phyloP scores from a whole-genome alignment of 1,140 invertebrate species.

The Pygmarrhopalites habei region DNA sequence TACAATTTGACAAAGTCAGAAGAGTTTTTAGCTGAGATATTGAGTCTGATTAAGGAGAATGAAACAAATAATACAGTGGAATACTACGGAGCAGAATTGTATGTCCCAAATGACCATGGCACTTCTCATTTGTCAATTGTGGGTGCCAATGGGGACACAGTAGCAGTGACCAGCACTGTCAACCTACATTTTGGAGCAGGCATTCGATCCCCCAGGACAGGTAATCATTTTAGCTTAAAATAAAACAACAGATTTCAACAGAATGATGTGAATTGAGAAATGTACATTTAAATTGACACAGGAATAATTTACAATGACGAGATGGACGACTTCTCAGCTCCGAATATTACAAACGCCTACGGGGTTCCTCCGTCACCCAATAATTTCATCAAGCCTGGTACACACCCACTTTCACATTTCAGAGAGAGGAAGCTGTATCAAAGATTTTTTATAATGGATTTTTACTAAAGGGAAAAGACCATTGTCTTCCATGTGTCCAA shows the following conservation, averaged over 20 bases:
- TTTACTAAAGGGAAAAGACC: slow-evolving; percentile 64
- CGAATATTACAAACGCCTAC: slow-evolving; percentile 70
- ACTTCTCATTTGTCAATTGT: slow-evolving; percentile 86
- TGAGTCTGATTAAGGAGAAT: slow-evolving; percentile 59
- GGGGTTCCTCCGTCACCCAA: slow-evolving; percentile 66
- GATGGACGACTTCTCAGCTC: too few relatives aligned
- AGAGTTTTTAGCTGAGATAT: slow-evolving; percentile 55
- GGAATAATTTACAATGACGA: slow-evolving; percentile 89
- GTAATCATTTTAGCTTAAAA: too few relatives aligned
- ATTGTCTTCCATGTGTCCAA: slow-evolving; percentile 84
- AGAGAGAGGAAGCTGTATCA: background rate
- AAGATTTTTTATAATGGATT: background rate
- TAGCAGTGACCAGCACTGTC: slow-evolving; percentile 84
- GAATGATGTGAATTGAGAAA: too few relatives aligned
- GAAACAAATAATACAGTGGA: slow-evolving; percentile 57
- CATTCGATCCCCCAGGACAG: slow-evolving; percentile 65
- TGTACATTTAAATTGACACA: too few relatives aligned
- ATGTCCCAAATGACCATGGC: slow-evolving; percentile 61
- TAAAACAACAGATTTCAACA: too few relatives aligned
- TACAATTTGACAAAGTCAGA: slow-evolving; percentile 57
- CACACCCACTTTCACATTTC: too few relatives aligned
- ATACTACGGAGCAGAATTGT: slow-evolving; percentile 60
- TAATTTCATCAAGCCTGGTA: slow-evolving; percentile 62
- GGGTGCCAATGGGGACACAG: slow-evolving; percentile 79
- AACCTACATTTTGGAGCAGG: slow-evolving; percentile 78